phyloP scores from a whole-genome alignment of 2,888 invertebrate genomes.

The Eledona agricola region DNA sequence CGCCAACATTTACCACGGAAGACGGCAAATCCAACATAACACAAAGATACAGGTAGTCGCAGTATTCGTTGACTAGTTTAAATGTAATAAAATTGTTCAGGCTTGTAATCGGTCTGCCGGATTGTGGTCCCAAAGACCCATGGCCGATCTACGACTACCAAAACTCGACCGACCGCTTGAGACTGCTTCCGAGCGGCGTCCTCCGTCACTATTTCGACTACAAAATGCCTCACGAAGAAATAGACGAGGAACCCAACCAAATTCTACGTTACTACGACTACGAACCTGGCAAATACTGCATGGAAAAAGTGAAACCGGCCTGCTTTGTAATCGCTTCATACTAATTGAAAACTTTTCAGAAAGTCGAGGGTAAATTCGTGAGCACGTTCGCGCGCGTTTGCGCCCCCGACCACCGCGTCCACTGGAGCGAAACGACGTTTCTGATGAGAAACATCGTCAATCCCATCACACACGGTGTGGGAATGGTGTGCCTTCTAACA shows the following conservation, averaged over 20 bases:
- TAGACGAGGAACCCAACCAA: slow-evolving; percentile 56
- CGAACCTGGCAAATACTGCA: slow-evolving; percentile 78
- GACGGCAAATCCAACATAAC: slow-evolving; percentile 61
- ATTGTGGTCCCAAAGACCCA: slow-evolving; percentile 75
- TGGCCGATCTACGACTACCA: slow-evolving; percentile 73
- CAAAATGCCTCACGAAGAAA: slow-evolving; percentile 60
- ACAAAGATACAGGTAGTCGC: slow-evolving; percentile 17
- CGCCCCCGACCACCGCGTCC: slow-evolving; percentile 73
- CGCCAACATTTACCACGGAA: slow-evolving; percentile 72
- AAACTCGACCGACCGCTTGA: slow-evolving; percentile 69
- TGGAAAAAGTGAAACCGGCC: slow-evolving; percentile 72
- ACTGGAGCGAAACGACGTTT: slow-evolving; percentile 78
- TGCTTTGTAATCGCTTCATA: not conserved
- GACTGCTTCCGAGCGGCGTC: slow-evolving; percentile 74
- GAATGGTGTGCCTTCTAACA: slow-evolving; percentile 74
- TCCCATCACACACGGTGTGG: slow-evolving; percentile 78
- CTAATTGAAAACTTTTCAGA: slow-evolving; percentile 60
- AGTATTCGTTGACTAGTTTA: slow-evolving; percentile 3
- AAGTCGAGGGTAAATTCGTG: slow-evolving; percentile 65
- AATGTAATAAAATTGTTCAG: slow-evolving; percentile 50
- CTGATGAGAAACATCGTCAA: slow-evolving; percentile 79
- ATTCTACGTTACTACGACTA: slow-evolving; percentile 75
- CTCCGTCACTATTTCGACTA: slow-evolving; percentile 78
- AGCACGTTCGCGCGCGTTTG: slow-evolving; percentile 79
- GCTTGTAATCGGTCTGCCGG: slow-evolving; percentile 72